phyloP scores from a whole-genome alignment of 2,888 invertebrate species.

The Drosophila subquinaria region DNA sequence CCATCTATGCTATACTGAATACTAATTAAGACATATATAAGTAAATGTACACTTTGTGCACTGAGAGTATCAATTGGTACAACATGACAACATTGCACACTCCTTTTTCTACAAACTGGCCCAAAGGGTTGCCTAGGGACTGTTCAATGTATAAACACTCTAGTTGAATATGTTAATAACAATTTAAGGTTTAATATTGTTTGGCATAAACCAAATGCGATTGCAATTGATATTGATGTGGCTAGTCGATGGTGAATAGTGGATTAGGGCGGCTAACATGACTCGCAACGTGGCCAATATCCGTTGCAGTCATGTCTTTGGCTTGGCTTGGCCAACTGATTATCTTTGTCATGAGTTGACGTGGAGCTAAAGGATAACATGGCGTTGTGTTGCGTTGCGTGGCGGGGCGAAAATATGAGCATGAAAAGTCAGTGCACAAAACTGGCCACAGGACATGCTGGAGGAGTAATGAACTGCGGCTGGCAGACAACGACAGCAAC shows the following conservation, averaged over 20 bases:
- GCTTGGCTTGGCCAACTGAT: constrained; percentile 69
- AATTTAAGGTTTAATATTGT: constrained; percentile 59
- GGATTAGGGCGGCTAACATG: constrained; percentile 57
- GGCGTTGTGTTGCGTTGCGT: constrained; percentile 35
- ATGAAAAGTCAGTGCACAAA: constrained; percentile 61
- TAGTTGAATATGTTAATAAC: constrained; percentile 46
- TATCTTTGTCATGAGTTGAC: constrained; percentile 71
- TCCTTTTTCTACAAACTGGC: not conserved
- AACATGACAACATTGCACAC: not conserved
- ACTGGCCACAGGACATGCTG: constrained; percentile 53
- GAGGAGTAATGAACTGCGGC: constrained; percentile 76
- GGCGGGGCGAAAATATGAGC: constrained; percentile 58
- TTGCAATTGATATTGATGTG: constrained; percentile 60
- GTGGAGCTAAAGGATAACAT: constrained; percentile 59
- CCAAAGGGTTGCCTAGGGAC: constrained; percentile 19
- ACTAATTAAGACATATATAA: no score
- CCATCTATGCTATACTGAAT: no score
- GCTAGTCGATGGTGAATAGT: constrained; percentile 24
- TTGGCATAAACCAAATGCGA: constrained; percentile 52
- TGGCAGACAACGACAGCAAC: constrained; percentile 42
- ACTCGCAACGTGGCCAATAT: constrained; percentile 64
- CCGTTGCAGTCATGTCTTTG: constrained; percentile 58
- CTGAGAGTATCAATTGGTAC: not conserved
- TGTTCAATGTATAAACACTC: not conserved
- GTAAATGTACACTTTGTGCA: no score